phyloP scores from a whole-genome alignment of 37 sponge, comb jelly and placozoan species.

The Halichondria panicea region DNA sequence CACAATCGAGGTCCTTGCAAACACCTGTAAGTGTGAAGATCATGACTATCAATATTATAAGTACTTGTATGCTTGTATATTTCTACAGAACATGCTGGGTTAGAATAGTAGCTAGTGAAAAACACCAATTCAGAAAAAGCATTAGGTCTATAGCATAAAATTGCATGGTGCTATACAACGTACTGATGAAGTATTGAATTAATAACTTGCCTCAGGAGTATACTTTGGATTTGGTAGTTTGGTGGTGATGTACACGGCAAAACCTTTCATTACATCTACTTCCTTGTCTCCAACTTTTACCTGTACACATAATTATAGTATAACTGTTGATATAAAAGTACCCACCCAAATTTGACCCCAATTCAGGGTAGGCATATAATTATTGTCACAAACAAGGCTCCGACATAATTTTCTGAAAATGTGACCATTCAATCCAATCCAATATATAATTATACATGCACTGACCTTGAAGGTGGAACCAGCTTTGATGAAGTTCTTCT shows the following conservation, averaged over 20 bases:
- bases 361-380: no score
- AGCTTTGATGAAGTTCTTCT: constrained; percentile 99
- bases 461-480: constrained; percentile 90
- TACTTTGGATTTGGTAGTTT: constrained; percentile 98
- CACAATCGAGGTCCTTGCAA: constrained; percentile 92
- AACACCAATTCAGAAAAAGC: not conserved
- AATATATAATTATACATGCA: no score
- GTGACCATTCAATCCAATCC: no score
- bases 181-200: not conserved
- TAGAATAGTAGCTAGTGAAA: not conserved
- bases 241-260: constrained; percentile 97
- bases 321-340: no score
- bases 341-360: no score
- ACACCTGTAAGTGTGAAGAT: constrained; percentile 27
- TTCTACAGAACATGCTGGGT: not conserved
- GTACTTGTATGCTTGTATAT: not conserved
- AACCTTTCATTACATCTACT: constrained; percentile 98
- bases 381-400: no score
- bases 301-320: no score
- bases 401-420: no score
- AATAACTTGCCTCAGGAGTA: constrained; percentile 61
- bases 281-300: constrained; percentile 99
- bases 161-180: not conserved
- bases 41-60: not conserved
- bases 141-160: not conserved